These are phyloP conservation scores for Pteromalus puparum DNA, from an alignment of 1,140 invertebrate genomes.

Conservation along the genomic window DNA sequence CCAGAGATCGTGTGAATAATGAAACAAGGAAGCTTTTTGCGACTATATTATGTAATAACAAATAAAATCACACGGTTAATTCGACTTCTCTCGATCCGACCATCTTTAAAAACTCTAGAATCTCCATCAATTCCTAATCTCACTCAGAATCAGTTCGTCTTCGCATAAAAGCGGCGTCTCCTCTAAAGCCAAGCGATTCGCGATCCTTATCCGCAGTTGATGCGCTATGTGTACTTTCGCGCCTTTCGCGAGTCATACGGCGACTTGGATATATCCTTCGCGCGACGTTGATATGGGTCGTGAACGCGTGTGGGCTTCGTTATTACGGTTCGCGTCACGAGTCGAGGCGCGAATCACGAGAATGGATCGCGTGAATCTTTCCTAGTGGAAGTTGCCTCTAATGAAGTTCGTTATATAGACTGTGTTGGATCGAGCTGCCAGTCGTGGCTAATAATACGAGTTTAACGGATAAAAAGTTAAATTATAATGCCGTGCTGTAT, in stretches of 20 bases:
- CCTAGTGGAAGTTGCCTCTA: background rate
- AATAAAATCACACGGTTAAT: too few species aligned
- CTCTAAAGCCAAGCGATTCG: background rate
- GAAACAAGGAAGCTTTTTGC: too few species aligned
- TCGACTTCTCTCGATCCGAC: background rate
- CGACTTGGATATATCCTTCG: background rate
- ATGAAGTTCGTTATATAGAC: too few species aligned
- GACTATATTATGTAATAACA: too few species aligned
- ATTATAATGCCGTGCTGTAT: too few species aligned
- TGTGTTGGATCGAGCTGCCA: too few species aligned
- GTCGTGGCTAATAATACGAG: too few species aligned
- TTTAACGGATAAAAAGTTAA: too few species aligned
- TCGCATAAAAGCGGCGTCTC: background rate
- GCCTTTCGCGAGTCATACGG: background rate
- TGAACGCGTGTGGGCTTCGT: conserved; percentile 2
- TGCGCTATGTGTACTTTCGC: background rate
- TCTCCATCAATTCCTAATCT: background rate
- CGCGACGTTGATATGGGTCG: background rate
- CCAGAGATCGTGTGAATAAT: too few species aligned
- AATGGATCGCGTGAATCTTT: conserved; percentile 9
- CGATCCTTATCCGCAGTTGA: background rate
- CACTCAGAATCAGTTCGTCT: background rate
- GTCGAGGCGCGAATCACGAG: background rate
- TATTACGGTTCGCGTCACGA: background rate
- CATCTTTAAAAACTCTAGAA: background rate